Percentiles rank a stretch among this genome's conserved stretches.
Evolutionary conservation across 2,797 vertebrate species (phyloP).

Genomic region (Parotocinclus haroldoi): DNA sequence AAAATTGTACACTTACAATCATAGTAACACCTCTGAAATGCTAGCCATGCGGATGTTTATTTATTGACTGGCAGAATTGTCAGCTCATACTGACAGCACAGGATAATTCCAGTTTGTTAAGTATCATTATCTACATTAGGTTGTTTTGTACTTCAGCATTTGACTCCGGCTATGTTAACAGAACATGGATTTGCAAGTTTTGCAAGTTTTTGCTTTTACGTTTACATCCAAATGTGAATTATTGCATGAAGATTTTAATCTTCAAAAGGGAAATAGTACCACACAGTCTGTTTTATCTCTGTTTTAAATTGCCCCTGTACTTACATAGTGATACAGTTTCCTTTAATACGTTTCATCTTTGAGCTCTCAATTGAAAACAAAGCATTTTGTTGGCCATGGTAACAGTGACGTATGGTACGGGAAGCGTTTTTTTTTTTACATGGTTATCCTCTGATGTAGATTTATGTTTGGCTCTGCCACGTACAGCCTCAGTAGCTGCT

Average conservation of each 20-base stretch:
- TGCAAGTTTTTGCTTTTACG: no score
- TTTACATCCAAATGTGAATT: no score
- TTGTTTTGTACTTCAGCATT: neutral
- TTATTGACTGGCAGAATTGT: neutral
- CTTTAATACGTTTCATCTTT: neutral
- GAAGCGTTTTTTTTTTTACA: constrained; percentile 1
- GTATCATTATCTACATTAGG: neutral
- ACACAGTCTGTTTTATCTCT: no score
- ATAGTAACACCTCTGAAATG: neutral
- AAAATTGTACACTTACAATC: neutral
- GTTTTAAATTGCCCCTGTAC: no score
- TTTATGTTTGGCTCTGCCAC: constrained; percentile 28
- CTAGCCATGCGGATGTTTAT: neutral
- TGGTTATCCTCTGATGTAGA: constrained; percentile 7
- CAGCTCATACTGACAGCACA: no score
- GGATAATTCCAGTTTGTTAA: constrained; percentile 2
- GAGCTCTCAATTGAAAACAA: neutral
- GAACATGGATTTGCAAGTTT: neutral
- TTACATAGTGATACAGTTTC: neutral
- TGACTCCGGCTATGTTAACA: neutral
- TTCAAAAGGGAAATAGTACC: no score
- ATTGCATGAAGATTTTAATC: no score
- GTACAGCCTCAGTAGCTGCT: constrained; percentile 27
- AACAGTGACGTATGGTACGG: constrained; percentile 12
- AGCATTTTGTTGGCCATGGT: constrained; percentile 13